A percentile compares a stretch with the other conserved stretches of the same genome.
These are phyloP conservation scores for Parnassius orleans DNA, from an alignment of 2,888 invertebrate genomes.

Conservation along the genomic window DNA sequence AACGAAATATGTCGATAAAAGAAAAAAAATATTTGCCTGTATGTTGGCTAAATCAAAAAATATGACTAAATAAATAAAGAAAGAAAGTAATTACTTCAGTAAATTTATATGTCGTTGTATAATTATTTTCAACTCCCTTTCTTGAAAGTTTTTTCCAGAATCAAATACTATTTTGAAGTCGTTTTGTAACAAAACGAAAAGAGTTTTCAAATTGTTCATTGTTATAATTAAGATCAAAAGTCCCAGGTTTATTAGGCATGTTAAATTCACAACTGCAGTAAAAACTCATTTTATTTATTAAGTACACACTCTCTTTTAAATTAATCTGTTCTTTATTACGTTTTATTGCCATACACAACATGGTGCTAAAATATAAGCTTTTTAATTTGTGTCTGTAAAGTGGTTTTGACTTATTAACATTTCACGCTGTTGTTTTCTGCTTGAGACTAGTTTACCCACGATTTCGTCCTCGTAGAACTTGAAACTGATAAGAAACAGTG, in stretches of 20 bases:
- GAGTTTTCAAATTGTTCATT: conserved; percentile 15
- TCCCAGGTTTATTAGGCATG: conserved; percentile 5
- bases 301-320: too few species aligned
- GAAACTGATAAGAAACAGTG: too few species aligned
- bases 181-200: conserved; percentile 18
- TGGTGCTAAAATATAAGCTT: background rate
- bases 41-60: background rate
- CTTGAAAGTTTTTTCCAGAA: conserved; percentile 8
- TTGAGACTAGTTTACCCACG: too few species aligned
- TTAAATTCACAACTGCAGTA: conserved; percentile 15
- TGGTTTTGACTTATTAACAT: too few species aligned
- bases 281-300: background rate
- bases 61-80: background rate
- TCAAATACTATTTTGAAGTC: conserved; percentile 20
- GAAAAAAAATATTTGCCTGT: background rate
- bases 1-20: background rate
- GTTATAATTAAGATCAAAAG: conserved; percentile 15
- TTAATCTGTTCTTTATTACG: too few species aligned
- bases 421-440: too few species aligned
- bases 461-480: too few species aligned
- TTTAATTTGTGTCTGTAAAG: too few species aligned
- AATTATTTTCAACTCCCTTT: conserved; percentile 7
- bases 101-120: conserved; percentile 15
- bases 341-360: too few species aligned
- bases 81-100: conserved; percentile 14